These are phyloP conservation scores for Dendrolimus houi DNA, from an alignment of 2,888 invertebrate genomes.

Conservation along the genomic window DNA sequence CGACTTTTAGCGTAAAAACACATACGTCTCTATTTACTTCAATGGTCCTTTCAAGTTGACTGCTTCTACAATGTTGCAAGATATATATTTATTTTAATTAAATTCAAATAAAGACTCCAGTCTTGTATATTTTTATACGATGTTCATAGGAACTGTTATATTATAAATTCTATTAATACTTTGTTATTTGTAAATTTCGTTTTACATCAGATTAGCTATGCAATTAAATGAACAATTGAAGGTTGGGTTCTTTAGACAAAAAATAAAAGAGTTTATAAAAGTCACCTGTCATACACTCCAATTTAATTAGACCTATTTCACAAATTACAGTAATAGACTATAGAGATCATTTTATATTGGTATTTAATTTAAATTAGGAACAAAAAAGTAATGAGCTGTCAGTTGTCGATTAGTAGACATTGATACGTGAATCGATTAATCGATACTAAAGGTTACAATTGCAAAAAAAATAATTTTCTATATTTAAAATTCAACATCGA, in stretches of 20 bases:
- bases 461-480: constrained; percentile 21
- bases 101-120: too few relatives aligned
- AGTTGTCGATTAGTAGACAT: constrained; percentile 35
- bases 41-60: too few relatives aligned
- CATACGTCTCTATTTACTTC: too few relatives aligned
- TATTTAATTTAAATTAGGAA: constrained; percentile 11
- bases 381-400: constrained; percentile 21
- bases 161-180: constrained; percentile 22
- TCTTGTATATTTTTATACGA: too few relatives aligned
- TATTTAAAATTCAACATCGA: background rate
- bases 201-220: constrained; percentile 23
- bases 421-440: constrained; percentile 33
- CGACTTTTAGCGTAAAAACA: too few relatives aligned
- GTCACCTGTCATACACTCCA: constrained; percentile 27
- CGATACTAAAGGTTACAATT: constrained; percentile 32
- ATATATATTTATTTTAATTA: too few relatives aligned
- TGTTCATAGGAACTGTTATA: constrained; percentile 2
- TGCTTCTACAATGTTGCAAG: too few relatives aligned
- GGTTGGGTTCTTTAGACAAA: constrained; percentile 20
- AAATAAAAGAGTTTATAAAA: constrained; percentile 4
- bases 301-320: constrained; percentile 8
- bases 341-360: constrained; percentile 17
- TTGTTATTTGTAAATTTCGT: constrained; percentile 20
- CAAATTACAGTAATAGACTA: background rate
- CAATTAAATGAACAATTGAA: constrained; percentile 35